These are phyloP conservation scores for Drosophila neotestacea DNA, from an alignment of 2,888 invertebrate species.

Conservation along the genomic window DNA sequence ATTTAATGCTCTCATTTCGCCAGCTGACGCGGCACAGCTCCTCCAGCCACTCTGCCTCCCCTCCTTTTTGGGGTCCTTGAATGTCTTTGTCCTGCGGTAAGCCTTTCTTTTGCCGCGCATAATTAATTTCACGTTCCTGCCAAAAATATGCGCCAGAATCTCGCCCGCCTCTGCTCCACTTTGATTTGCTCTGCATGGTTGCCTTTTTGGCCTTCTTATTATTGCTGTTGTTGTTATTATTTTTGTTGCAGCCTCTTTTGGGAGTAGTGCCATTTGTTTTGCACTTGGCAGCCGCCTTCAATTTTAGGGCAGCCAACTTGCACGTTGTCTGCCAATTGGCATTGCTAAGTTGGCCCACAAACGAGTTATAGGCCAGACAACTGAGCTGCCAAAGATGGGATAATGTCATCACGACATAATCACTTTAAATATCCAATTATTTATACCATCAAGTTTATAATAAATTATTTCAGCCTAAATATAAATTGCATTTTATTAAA, in stretches of 20 bases:
- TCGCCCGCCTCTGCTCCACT: constrained; percentile 39
- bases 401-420: constrained; percentile 36
- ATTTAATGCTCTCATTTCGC: constrained; percentile 57
- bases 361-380: constrained; percentile 25
- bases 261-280: constrained; percentile 46
- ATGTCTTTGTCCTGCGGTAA: constrained; percentile 65
- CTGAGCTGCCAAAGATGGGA: constrained; percentile 25
- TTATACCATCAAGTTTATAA: not conserved
- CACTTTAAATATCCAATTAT: constrained; percentile 24
- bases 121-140: constrained; percentile 78
- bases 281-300: constrained; percentile 46
- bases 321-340: constrained; percentile 53
- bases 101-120: constrained; percentile 69
- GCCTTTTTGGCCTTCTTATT: constrained; percentile 21
- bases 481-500: no score
- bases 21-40: constrained; percentile 58
- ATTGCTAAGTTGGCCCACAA: constrained; percentile 47
- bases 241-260: constrained; percentile 20
- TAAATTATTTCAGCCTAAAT: not conserved
- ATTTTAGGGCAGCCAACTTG: constrained; percentile 31
- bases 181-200: constrained; percentile 52
- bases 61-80: constrained; percentile 34
- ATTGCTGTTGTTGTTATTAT: constrained; percentile 16
- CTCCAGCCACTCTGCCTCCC: not conserved
- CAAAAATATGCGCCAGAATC: constrained; percentile 76